Evolutionary conservation across 2,888 invertebrate species (phyloP).

Genomic region (Acheta domesticus): DNA sequence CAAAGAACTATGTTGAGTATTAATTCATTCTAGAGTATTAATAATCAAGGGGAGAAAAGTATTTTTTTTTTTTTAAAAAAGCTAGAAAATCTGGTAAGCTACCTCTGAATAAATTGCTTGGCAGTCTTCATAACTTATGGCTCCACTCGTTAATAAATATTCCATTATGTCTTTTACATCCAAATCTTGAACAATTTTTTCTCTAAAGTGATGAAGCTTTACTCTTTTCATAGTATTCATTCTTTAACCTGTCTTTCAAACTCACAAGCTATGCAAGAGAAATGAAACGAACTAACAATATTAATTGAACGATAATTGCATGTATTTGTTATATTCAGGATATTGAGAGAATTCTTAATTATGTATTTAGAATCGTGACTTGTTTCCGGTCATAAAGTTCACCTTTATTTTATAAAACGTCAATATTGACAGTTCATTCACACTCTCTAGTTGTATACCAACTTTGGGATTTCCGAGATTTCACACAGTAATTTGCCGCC

Average conservation of each 20-base stretch:
- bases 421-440: no score
- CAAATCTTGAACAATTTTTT: conserved; percentile 52
- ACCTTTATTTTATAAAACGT: no score
- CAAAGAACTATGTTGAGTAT: no score
- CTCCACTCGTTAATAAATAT: conserved; percentile 49
- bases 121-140: conserved; percentile 44
- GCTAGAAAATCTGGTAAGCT: not conserved
- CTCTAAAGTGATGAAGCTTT: conserved; percentile 49
- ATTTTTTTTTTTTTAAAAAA: not conserved
- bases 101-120: conserved; percentile 39
- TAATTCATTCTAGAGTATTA: no score
- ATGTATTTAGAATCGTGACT: no score
- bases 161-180: conserved; percentile 53
- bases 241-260: conserved; percentile 26
- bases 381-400: no score
- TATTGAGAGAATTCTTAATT: no score
- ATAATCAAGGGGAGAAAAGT: conserved; percentile 7
- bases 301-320: no score
- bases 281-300: not conserved
- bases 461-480: no score
- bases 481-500: no score
- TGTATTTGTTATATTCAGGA: no score
- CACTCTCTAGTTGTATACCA: no score
- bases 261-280: conserved; percentile 20
- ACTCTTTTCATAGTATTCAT: conserved; percentile 51